Base-by-base conservation (phyloP, 2,113 vertebrate species). In the Protobothrops flavoviridis region DNA sequence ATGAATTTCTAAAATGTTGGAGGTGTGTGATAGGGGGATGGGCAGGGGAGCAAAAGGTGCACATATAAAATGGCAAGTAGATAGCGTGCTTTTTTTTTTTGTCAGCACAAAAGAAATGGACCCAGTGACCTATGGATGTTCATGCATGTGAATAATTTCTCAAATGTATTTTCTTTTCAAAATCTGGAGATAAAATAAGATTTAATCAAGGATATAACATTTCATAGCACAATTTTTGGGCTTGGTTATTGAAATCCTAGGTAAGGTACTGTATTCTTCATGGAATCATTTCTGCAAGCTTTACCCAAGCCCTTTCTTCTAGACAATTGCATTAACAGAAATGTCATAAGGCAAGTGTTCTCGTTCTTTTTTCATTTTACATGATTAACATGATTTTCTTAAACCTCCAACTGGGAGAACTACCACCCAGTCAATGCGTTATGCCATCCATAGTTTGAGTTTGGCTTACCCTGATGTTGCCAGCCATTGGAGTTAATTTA, bases 171-270 rank as follows among this genome's bases (percentile, higher is more conserved):
- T 20, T 20, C 85, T 48, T 55, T 64, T 87, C 87, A 64, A 59
- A 59, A 94, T 89, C 92, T 5, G 5, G 56, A 33, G 57, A 50
- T 55, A 96, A 93, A 96, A 90, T 2, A 92, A 91, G 50, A 55
- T 89, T 15, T 50, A 92, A 86, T 53, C 15, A 53, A 33, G 74
- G 8, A 45, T 61, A 43, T 53, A 55, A 2, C 33, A 21, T 0
- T 3, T 94, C 15, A 1, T 93, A 87, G 29, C 92, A 92, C 93
- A 1, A 92, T 13, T 43, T 15, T 55, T 87, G 43, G 87, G 0
- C 81, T 94, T 94, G 53, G 59, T 81, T 13, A 53, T 15, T 17
- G 0, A 87, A n/a, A 50, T 55, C 15, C 20, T 21, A 4, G 74
- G 8, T 8, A 61, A n/a, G 45, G 20, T 52, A 59, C 17, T 20